phyloP scores from a whole-genome alignment of 2,888 invertebrate species.

The Camponotus fellah region DNA sequence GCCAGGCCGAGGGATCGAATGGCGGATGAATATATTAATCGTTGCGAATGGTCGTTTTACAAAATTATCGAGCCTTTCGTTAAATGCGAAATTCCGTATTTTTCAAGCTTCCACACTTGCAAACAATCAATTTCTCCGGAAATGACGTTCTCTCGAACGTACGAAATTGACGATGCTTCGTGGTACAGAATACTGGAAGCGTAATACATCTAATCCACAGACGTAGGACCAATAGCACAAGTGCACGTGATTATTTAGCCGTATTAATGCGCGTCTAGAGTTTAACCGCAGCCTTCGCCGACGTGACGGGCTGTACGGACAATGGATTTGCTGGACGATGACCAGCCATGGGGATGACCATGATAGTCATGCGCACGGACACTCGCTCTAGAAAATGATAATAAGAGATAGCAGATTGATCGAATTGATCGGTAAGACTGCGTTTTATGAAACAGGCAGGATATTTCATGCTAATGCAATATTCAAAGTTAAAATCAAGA shows the following conservation, averaged over 20 bases:
- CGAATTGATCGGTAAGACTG: constrained; percentile 22
- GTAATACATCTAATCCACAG: constrained; percentile 46
- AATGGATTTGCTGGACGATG: constrained; percentile 75
- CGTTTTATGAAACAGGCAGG: neutral
- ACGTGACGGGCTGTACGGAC: constrained; percentile 66
- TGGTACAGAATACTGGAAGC: constrained; percentile 35
- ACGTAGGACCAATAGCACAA: constrained; percentile 29
- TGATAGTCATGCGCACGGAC: constrained; percentile 63
- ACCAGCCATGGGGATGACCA: constrained; percentile 69
- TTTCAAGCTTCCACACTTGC: constrained; percentile 7
- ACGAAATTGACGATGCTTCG: constrained; percentile 8
- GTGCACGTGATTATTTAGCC: constrained; percentile 38
- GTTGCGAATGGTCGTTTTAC: constrained; percentile 14
- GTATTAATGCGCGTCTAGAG: constrained; percentile 49
- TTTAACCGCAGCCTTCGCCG: constrained; percentile 53
- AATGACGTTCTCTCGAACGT: constrained; percentile 1
- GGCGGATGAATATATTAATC: constrained; percentile 28
- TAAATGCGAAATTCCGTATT: constrained; percentile 13
- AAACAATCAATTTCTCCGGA: neutral
- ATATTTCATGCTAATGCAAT: constrained; percentile 7
- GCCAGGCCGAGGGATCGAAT: constrained; percentile 10
- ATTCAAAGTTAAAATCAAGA: neutral
- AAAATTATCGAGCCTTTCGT: constrained; percentile 5
- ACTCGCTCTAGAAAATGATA: constrained; percentile 57
- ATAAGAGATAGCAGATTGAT: constrained; percentile 56